phyloP scores from a whole-genome alignment of 2,888 invertebrate species.

The Morpho achilles region DNA sequence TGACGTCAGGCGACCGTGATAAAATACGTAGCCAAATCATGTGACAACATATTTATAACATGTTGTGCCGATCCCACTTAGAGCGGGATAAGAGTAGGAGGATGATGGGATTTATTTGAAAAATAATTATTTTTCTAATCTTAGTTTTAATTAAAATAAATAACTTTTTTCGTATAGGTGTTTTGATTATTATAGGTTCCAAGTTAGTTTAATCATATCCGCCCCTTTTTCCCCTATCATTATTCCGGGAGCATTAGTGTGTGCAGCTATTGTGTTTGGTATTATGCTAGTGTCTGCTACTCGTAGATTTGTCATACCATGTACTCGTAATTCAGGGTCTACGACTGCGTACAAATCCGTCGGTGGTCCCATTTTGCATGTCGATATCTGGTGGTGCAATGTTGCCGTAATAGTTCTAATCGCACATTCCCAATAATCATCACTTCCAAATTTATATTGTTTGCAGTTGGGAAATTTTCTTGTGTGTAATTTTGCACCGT shows the following conservation, averaged over 20 bases:
- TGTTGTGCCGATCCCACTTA: no score
- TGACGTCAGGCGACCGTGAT: no score
- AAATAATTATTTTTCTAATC: no score
- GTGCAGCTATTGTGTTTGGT: slow-evolving; percentile 81
- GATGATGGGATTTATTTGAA: no score
- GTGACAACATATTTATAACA: no score
- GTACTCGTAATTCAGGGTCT: slow-evolving; percentile 80
- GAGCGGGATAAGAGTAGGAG: no score
- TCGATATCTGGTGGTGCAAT: slow-evolving; percentile 84
- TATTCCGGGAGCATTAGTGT: slow-evolving; percentile 83
- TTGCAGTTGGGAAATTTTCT: slow-evolving; percentile 78
- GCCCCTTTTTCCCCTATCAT: slow-evolving; percentile 87
- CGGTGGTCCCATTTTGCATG: slow-evolving; percentile 83
- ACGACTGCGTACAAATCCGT: slow-evolving; percentile 81
- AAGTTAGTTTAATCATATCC: slow-evolving; percentile 78
- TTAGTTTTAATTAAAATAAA: no score
- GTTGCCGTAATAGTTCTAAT: slow-evolving; percentile 80
- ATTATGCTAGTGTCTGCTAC: slow-evolving; percentile 85
- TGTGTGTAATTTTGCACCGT: slow-evolving; percentile 77
- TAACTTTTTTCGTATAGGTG: background rate
- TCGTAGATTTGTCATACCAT: slow-evolving; percentile 80
- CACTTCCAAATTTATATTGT: slow-evolving; percentile 71
- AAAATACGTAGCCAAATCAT: no score
- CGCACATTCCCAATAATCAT: slow-evolving; percentile 84
- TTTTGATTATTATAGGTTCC: slow-evolving; percentile 45